Percentiles rank a stretch among this genome's conserved stretches.
Evolutionary conservation across 2,888 invertebrate genomes (phyloP).

Genomic region (Melanostoma scalare): DNA sequence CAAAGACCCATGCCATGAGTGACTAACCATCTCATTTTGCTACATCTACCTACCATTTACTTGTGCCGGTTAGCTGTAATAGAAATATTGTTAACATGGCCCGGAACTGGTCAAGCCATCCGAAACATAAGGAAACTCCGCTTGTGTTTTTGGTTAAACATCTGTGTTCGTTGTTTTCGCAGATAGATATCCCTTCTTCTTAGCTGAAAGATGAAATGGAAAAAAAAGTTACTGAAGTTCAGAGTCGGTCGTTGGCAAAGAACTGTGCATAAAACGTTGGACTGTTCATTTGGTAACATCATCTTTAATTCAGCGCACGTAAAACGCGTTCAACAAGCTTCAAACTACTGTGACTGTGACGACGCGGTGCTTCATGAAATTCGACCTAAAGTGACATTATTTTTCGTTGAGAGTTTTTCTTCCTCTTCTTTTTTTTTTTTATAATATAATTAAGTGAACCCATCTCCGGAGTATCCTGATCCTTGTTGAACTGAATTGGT

Average conservation of each 20-base stretch:
- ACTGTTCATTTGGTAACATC: conserved; percentile 65
- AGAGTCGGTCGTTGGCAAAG: conserved; percentile 55
- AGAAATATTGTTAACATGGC: conserved; percentile 1
- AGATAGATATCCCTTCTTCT: conserved; percentile 19
- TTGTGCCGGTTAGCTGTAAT: not conserved
- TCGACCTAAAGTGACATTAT: conserved; percentile 50
- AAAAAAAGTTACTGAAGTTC: conserved; percentile 45
- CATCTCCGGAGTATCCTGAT: conserved; percentile 38
- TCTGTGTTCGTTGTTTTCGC: conserved; percentile 24
- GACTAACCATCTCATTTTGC: conserved; percentile 31
- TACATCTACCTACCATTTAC: conserved; percentile 4
- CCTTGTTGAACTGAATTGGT: conserved; percentile 59
- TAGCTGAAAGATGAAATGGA: not conserved
- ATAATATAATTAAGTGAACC: conserved; percentile 64
- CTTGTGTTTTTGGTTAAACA: conserved; percentile 19
- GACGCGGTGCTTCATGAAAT: conserved; percentile 32
- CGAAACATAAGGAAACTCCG: not conserved
- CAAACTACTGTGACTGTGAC: conserved; percentile 45
- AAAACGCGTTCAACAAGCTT: conserved; percentile 68
- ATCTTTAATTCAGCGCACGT: conserved; percentile 72
- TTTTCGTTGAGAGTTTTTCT: not conserved
- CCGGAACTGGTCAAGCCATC: conserved; percentile 55
- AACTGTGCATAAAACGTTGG: conserved; percentile 65
- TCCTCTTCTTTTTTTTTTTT: conserved; percentile 6
- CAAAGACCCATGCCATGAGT: conserved; percentile 36